Percentiles rank a stretch among this genome's conserved stretches.
Evolutionary conservation across 1,140 invertebrate species (phyloP).

Genomic region (Drosophila ambigua): DNA sequence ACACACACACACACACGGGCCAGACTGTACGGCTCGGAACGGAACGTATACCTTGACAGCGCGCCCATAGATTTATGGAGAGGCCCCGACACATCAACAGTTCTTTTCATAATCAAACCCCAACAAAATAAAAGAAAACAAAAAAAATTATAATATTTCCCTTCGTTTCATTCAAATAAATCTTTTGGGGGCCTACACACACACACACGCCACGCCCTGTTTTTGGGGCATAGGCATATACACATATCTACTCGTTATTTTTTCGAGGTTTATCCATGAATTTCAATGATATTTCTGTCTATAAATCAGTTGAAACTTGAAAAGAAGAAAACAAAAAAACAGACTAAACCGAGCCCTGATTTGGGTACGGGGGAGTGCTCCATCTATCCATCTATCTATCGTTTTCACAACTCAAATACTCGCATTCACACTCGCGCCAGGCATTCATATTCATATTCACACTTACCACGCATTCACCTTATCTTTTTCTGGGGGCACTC

Average conservation of each 20-base stretch:
- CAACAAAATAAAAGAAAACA: constrained; percentile 54
- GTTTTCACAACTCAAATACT: too few species aligned
- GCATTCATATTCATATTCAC: too few species aligned
- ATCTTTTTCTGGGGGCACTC: constrained; percentile 6
- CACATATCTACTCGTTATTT: constrained; percentile 6
- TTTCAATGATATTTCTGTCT: constrained; percentile 59
- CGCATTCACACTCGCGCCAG: too few species aligned
- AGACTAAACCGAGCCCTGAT: constrained; percentile 30
- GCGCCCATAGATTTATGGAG: constrained; percentile 67
- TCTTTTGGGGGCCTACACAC: constrained; percentile 15
- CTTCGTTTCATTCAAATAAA: constrained; percentile 68
- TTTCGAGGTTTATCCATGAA: constrained; percentile 42
- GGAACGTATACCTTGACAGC: constrained; percentile 49
- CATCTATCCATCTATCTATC: too few species aligned
- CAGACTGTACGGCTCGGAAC: too few species aligned
- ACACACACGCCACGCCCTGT: constrained; percentile 36
- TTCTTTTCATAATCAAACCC: constrained; percentile 69
- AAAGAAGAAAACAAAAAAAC: neutral
- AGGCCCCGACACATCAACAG: constrained; percentile 69
- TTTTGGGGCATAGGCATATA: constrained; percentile 1
- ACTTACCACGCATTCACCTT: too few species aligned
- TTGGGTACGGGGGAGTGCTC: too few species aligned
- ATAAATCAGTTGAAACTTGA: constrained; percentile 43
- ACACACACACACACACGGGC: constrained; percentile 16
- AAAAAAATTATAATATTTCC: constrained; percentile 78